phyloP scores from a whole-genome alignment of 2,797 vertebrate genomes.

The Acropternis orthonyx region DNA sequence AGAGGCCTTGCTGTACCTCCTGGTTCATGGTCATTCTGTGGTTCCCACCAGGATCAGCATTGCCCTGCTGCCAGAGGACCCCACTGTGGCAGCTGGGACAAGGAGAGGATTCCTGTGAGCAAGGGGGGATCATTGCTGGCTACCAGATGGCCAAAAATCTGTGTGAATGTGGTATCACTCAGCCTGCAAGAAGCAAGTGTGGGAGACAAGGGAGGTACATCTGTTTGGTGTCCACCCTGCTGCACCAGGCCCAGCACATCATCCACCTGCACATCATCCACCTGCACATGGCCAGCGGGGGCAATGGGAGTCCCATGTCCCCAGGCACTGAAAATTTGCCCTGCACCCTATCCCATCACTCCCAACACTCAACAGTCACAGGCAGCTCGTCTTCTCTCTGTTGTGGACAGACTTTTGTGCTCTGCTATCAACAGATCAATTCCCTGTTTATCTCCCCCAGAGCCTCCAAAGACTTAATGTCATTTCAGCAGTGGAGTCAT shows the following conservation, averaged over 20 bases:
- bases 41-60: slow-evolving; percentile 77
- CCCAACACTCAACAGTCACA: background rate
- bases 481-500: background rate
- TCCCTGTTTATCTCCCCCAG: slow-evolving; percentile 31
- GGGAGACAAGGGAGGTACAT: slow-evolving; percentile 82
- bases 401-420: background rate
- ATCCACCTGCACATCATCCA: slow-evolving; percentile 80
- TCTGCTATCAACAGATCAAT: background rate
- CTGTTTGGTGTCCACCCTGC: slow-evolving; percentile 75
- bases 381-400: background rate
- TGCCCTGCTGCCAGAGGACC: slow-evolving; percentile 77
- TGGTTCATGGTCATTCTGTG: slow-evolving; percentile 79
- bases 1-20: background rate
- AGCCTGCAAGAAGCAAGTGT: slow-evolving; percentile 74
- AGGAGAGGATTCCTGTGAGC: slow-evolving; percentile 74
- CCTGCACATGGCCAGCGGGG: background rate
- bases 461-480: slow-evolving; percentile 29
- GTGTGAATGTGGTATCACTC: slow-evolving; percentile 71
- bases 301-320: background rate
- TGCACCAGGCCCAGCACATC: slow-evolving; percentile 80
- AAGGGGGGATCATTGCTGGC: slow-evolving; percentile 73
- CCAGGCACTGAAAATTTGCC: background rate
- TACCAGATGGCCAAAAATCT: background rate
- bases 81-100: background rate
- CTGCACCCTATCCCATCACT: background rate